These are phyloP conservation scores for Zaprionus ghesquierei DNA, from an alignment of 1,140 invertebrate genomes.

Conservation along the genomic window DNA sequence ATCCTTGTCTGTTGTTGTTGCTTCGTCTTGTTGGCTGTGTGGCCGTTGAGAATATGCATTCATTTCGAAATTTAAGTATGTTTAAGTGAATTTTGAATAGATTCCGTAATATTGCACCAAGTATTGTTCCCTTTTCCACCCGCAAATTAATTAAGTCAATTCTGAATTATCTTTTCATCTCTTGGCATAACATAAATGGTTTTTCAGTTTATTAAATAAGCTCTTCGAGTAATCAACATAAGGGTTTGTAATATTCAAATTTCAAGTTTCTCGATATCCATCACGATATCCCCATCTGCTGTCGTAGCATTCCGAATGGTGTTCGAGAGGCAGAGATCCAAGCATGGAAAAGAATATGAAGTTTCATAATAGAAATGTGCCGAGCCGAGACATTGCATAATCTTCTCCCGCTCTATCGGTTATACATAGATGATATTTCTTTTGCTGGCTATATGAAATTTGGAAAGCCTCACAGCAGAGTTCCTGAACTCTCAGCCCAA, in stretches of 20 bases:
- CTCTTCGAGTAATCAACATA: slow-evolving; percentile 17
- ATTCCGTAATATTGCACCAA: not conserved
- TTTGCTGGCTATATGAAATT: not conserved
- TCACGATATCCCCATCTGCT: not conserved
- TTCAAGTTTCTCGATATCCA: not conserved
- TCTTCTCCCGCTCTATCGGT: too few species aligned
- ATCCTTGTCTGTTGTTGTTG: not conserved
- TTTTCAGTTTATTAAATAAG: slow-evolving; percentile 41
- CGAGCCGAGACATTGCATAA: too few species aligned
- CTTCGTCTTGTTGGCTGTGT: not conserved
- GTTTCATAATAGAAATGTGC: not conserved
- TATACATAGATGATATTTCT: too few species aligned
- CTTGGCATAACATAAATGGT: slow-evolving; percentile 26
- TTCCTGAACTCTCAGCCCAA: not conserved
- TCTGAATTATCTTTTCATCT: not conserved
- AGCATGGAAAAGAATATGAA: not conserved
- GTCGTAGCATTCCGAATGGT: not conserved
- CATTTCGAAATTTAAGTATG: not conserved
- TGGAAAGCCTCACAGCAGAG: not conserved
- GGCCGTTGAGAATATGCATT: not conserved
- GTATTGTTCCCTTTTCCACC: too few species aligned
- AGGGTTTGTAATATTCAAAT: slow-evolving; percentile 6
- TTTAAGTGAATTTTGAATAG: not conserved
- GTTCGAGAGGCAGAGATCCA: not conserved
- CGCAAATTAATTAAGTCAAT: not conserved